Base-by-base conservation (phyloP, 2,888 invertebrate species). In the Sipunculus nudus region DNA sequence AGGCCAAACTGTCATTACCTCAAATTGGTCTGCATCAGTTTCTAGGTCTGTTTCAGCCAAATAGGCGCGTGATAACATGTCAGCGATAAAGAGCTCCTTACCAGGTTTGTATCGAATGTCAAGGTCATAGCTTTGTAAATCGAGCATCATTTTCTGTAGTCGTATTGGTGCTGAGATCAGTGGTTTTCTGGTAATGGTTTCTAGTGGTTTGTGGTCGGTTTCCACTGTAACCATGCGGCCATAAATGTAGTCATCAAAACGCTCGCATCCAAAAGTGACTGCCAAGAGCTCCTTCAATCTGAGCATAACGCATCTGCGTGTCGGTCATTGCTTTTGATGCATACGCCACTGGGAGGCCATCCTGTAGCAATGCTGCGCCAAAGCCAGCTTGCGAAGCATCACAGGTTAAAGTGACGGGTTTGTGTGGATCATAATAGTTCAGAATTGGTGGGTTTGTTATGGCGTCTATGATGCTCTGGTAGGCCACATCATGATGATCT, bases 221-320 rank as follows among this genome's bases (percentile, higher is more conserved):
- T 59, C 61, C 16, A 68, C 61, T 19, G 39, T 45, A 0, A 58
- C 50, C 46, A 56, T 49, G 52, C 64, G 64, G 0, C 70, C 65
- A 55, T 66, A 67, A 4, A 71, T 63, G 48, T 68, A 73, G 1
- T 52, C 32, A 48, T 63, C 53, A 46, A 69, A 72, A 29, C 64
- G 65, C 10, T 32, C 47, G 16, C 48, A 46, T 31, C 57, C 68
- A 54, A 58, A 64, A 5, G 67, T 56, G 8, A 71, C 60, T 32
- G 68, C 57, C 2, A 71, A 57, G 59, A 67, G 61, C 39, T 67
- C 69, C 41, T 67, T 67, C 65, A 13, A 38, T 31, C 16, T 50
- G 50, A 21, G 52, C 29, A 65, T 71, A 71, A 6, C 65, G 56
- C 23, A 60, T 47, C 46, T 69, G 68, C 10, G 62, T 52, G 21